These are phyloP conservation scores for Trogon surrucura DNA, from an alignment of 2,113 vertebrate species.

Conservation along the genomic window DNA sequence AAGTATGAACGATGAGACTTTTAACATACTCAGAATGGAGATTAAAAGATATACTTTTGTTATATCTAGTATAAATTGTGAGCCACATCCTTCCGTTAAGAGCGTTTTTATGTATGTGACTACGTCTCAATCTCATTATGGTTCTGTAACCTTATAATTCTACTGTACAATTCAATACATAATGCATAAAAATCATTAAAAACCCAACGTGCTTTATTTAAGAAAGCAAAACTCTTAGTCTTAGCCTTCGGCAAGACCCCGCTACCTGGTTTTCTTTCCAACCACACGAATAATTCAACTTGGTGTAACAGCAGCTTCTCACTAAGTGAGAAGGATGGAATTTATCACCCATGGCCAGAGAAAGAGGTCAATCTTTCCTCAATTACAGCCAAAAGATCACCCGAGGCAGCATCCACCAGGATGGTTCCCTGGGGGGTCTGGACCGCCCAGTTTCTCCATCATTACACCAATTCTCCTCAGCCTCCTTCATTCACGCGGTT, in stretches of 20 bases:
- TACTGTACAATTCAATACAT: neutral
- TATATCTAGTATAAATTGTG: neutral
- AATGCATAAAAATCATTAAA: neutral
- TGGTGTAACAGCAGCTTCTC: fast-evolving
- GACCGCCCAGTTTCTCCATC: neutral
- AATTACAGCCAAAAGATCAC: neutral
- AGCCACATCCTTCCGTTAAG: neutral
- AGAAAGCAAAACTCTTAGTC: neutral
- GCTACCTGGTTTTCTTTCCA: neutral
- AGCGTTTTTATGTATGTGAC: neutral
- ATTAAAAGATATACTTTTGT: neutral
- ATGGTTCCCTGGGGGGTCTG: fast-evolving
- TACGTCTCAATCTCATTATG: neutral
- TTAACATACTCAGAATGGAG: neutral
- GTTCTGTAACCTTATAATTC: neutral
- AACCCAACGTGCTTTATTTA: neutral
- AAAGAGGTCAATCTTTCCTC: too few relatives aligned
- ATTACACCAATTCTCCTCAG: neutral
- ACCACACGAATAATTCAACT: neutral
- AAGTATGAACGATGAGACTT: neutral
- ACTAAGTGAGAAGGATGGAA: neutral
- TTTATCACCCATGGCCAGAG: neutral
- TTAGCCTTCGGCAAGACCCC: neutral
- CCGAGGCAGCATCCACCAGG: neutral
- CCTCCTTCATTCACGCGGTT: neutral